A percentile compares a stretch with the other conserved stretches of the same genome.
Conservation (phyloP, 2,113 vertebrate genomes). For the Eidolon helvum region DNA sequence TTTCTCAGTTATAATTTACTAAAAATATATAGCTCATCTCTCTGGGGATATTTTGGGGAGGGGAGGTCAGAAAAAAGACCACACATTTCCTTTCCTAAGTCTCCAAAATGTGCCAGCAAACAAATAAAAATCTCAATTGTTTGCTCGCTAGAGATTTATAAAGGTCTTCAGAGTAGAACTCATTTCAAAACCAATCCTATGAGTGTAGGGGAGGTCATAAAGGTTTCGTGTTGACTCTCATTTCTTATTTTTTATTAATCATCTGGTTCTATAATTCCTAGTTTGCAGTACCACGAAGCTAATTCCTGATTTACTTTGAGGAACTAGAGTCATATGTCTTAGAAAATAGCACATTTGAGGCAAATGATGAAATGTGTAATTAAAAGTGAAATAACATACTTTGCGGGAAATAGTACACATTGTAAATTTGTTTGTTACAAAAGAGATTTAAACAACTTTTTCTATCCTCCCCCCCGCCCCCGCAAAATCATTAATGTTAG, state of each 20-base stretch:
- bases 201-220: constrained; percentile 67
- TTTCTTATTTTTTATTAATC: constrained; percentile 64
- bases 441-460: not conserved
- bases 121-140: constrained; percentile 65
- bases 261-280: constrained; percentile 66
- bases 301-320: constrained; percentile 58
- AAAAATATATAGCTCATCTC: not conserved
- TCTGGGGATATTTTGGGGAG: not conserved
- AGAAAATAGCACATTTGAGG: constrained; percentile 23
- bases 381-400: constrained; percentile 32
- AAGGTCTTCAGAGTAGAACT: constrained; percentile 60
- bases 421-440: not conserved
- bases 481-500: not conserved
- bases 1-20: not conserved
- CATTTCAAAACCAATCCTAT: constrained; percentile 28
- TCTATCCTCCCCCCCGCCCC: not conserved
- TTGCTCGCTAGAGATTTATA: constrained; percentile 73
- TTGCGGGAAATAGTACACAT: not conserved
- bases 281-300: constrained; percentile 17
- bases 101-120: constrained; percentile 66
- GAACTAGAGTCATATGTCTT: not conserved
- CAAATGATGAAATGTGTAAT: constrained; percentile 22
- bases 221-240: constrained; percentile 60
- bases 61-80: not conserved
- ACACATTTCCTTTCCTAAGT: constrained; percentile 53